Evolutionary conservation across 2,888 invertebrate species (phyloP).

Genomic region (Smittia sp.): DNA sequence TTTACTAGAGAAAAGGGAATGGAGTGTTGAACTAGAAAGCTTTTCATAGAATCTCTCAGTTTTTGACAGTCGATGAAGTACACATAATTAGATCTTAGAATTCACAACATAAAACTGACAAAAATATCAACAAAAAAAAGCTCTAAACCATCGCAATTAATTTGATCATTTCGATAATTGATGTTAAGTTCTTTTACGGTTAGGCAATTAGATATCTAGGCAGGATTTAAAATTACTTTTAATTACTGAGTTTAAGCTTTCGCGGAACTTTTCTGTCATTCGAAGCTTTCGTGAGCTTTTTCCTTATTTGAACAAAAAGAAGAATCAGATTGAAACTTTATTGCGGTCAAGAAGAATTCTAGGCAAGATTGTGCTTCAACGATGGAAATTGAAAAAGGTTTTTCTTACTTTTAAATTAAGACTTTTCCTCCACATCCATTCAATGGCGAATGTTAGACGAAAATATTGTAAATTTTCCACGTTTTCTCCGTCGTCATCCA

Average conservation of each 20-base stretch:
- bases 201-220: neutral
- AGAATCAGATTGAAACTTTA: too few relatives aligned
- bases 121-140: neutral
- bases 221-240: too few relatives aligned
- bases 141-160: slow-evolving; percentile 29
- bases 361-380: too few relatives aligned
- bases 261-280: too few relatives aligned
- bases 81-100: neutral
- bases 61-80: slow-evolving; percentile 10
- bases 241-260: too few relatives aligned
- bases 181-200: slow-evolving; percentile 5
- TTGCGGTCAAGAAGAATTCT: too few relatives aligned
- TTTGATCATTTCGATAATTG: neutral
- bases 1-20: neutral
- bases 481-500: neutral
- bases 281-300: too few relatives aligned
- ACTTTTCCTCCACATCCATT: too few relatives aligned
- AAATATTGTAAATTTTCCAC: slow-evolving; percentile 10
- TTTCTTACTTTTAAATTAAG: too few relatives aligned
- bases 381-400: too few relatives aligned
- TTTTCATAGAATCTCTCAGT: slow-evolving; percentile 18
- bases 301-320: too few relatives aligned
- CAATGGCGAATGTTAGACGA: neutral
- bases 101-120: slow-evolving; percentile 4
- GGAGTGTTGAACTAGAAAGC: neutral